phyloP scores from a whole-genome alignment of 2,888 invertebrate genomes.

The Pyrrhosoma nymphula region DNA sequence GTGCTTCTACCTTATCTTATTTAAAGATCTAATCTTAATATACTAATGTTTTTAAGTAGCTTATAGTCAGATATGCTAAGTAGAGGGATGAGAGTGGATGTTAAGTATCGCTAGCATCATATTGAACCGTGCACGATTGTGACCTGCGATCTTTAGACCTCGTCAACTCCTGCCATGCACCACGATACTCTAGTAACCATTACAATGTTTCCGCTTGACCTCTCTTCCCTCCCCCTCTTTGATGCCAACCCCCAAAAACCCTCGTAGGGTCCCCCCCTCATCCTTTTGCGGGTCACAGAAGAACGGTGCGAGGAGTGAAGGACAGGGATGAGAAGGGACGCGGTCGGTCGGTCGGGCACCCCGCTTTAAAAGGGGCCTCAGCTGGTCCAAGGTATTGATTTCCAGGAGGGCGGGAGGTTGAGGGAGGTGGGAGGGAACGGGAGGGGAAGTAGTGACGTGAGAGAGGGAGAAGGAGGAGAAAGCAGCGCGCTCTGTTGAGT shows the following conservation, averaged over 20 bases:
- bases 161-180: too few species aligned
- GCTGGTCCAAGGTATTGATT: slow-evolving; percentile 61
- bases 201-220: background rate
- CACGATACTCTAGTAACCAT: background rate
- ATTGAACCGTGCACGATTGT: too few species aligned
- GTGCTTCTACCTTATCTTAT: too few species aligned
- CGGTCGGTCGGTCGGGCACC: slow-evolving; percentile 10
- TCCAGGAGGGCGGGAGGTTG: background rate
- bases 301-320: slow-evolving; percentile 23
- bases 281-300: slow-evolving; percentile 40
- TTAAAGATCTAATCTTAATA: too few species aligned
- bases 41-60: too few species aligned
- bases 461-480: background rate
- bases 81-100: too few species aligned
- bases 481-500: background rate
- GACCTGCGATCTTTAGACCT: too few species aligned
- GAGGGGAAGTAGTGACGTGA: too few species aligned
- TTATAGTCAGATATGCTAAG: too few species aligned
- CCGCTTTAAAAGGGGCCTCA: slow-evolving; percentile 55
- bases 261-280: background rate
- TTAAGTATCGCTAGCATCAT: too few species aligned
- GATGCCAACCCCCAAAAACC: background rate
- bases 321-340: background rate
- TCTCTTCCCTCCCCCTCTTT: background rate
- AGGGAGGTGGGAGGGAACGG: background rate